Conservation (phyloP, 1,140 invertebrate species). For the Pseudomyrmex sp. region DNA sequence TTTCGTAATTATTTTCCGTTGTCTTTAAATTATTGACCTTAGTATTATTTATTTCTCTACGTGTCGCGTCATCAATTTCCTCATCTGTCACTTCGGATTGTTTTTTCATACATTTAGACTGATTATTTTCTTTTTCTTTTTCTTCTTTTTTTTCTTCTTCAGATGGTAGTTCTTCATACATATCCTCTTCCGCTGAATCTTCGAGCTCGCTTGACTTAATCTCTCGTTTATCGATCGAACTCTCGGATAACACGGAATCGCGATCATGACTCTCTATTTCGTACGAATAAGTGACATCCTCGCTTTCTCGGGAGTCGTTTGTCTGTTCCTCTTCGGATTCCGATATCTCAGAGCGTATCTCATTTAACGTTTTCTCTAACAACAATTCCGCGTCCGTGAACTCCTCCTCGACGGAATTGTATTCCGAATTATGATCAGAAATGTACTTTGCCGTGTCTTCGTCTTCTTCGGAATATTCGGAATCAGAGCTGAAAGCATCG, state of each 20-base stretch:
- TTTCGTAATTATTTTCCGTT: not conserved
- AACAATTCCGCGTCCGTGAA: constrained; percentile 79
- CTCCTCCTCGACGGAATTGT: constrained; percentile 74
- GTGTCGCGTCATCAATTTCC: not conserved
- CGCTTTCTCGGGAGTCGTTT: constrained; percentile 63
- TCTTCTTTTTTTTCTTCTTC: constrained; percentile 36
- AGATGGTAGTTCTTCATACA: constrained; percentile 46
- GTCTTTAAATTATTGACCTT: not conserved
- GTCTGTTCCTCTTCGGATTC: constrained; percentile 70
- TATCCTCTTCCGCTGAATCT: constrained; percentile 50
- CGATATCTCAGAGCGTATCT: constrained; percentile 81
- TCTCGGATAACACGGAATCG: constrained; percentile 34
- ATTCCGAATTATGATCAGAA: constrained; percentile 56
- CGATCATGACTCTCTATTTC: constrained; percentile 53
- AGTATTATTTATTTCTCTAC: not conserved
- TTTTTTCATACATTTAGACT: not conserved
- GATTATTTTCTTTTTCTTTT: too few relatives aligned
- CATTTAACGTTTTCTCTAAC: constrained; percentile 80
- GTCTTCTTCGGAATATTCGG: constrained; percentile 55
- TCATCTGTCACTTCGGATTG: not conserved
- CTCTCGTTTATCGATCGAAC: not conserved
- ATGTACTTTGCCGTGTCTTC: constrained; percentile 55
- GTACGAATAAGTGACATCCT: constrained; percentile 48
- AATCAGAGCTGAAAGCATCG: constrained; percentile 46
- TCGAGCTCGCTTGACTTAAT: constrained; percentile 19